Conservation (phyloP, 2,113 vertebrate species). For the Rhinolophus ferrumequinum region DNA sequence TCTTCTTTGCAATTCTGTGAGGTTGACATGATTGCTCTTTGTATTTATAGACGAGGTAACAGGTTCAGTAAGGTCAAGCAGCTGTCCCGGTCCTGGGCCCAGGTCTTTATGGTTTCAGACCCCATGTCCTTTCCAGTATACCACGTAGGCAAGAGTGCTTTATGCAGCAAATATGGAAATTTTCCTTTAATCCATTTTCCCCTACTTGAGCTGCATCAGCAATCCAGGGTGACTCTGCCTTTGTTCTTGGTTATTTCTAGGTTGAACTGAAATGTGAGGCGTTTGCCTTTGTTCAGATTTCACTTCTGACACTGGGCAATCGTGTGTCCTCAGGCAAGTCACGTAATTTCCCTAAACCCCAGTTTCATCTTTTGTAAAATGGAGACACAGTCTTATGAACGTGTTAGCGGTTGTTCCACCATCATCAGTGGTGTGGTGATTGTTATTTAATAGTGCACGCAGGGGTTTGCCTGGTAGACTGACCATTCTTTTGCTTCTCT, state of each 20-base stretch:
- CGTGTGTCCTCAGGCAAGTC: slow-evolving; percentile 43
- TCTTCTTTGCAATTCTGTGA: not conserved
- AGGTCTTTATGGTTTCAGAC: not conserved
- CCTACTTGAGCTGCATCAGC: not conserved
- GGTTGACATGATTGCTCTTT: not conserved
- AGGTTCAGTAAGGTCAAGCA: not conserved
- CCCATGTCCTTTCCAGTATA: not conserved
- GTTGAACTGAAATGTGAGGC: not conserved
- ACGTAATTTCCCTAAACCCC: not conserved
- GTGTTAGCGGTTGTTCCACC: not conserved
- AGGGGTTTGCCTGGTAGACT: not conserved
- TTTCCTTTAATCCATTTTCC: not conserved
- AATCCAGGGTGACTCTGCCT: not conserved
- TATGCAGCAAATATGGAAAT: not conserved
- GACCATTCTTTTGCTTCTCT: not conserved
- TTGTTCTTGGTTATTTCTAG: slow-evolving; percentile 26
- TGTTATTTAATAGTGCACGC: not conserved
- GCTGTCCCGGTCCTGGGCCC: not conserved
- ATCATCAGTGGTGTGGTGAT: not conserved
- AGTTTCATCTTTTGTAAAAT: not conserved
- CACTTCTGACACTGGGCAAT: slow-evolving; percentile 40
- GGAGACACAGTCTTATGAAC: not conserved
- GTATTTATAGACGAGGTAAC: not conserved
- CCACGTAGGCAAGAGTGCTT: not conserved
- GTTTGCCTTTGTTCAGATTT: slow-evolving; percentile 20